phyloP scores from a whole-genome alignment of 2,113 vertebrate species.

The Strix aluco region DNA sequence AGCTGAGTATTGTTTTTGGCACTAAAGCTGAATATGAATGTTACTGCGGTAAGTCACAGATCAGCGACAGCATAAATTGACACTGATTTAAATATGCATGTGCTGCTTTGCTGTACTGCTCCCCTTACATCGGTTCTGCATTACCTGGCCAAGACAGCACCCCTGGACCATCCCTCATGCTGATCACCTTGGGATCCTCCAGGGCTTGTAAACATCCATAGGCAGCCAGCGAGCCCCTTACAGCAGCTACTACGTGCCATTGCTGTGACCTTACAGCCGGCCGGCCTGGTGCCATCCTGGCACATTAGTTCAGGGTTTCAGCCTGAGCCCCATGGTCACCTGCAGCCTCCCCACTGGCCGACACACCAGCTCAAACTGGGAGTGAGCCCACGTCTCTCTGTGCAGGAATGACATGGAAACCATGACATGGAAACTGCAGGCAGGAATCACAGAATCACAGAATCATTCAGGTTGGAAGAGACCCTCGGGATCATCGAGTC shows the following conservation, averaged over 20 bases:
- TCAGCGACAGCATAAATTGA: not conserved
- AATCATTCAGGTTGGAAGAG: no score
- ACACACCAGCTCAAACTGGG: not conserved
- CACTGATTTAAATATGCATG: not conserved
- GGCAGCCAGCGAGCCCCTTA: not conserved
- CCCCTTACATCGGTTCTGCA: accelerated
- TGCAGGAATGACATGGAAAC: not conserved
- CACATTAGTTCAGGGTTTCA: not conserved
- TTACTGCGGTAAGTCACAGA: not conserved
- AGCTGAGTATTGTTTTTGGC: slow-evolving; percentile 29
- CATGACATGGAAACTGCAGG: no score
- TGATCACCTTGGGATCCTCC: not conserved
- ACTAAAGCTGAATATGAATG: slow-evolving; percentile 25
- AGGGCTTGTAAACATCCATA: accelerated
- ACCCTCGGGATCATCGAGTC: no score
- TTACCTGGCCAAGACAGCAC: not conserved
- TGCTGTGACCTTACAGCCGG: not conserved
- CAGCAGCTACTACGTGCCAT: accelerated
- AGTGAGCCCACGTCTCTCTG: accelerated
- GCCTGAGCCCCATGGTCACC: not conserved
- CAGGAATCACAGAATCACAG: no score
- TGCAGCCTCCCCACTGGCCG: not conserved
- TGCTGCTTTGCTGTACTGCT: not conserved
- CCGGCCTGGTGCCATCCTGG: accelerated
- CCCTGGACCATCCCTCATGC: not conserved